Evolutionary conservation across 2,797 vertebrate genomes (phyloP).

Genomic region (Pogoniulus pusillus): DNA sequence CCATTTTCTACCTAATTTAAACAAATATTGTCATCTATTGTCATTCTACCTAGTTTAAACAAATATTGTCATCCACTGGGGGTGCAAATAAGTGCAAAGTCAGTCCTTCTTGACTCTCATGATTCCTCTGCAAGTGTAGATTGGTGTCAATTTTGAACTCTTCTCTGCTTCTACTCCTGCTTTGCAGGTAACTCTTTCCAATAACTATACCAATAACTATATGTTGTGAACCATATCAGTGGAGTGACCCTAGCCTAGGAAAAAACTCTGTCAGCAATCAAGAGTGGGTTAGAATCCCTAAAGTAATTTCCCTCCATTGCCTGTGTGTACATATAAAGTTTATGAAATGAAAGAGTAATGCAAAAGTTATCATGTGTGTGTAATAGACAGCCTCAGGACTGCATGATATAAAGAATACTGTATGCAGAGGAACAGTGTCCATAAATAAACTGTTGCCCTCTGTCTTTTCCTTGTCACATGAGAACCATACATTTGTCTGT

Average conservation of each 20-base stretch:
- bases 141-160: not conserved
- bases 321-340: not conserved
- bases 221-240: not conserved
- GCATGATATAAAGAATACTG: not conserved
- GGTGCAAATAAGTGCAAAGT: not conserved
- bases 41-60: not conserved
- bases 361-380: not conserved
- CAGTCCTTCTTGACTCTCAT: not conserved
- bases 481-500: not conserved
- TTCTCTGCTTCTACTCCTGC: not conserved
- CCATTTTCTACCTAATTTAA: not conserved
- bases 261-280: not conserved
- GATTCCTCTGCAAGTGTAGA: not conserved
- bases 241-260: not conserved
- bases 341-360: not conserved
- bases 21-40: too few relatives aligned
- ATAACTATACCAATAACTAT: not conserved
- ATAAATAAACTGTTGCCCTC: not conserved
- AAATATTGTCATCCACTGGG: not conserved
- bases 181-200: not conserved
- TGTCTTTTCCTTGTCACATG: not conserved
- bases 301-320: not conserved
- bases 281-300: not conserved
- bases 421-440: not conserved
- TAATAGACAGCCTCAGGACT: not conserved